Percentiles rank a stretch among this genome's conserved stretches.
Evolutionary conservation across 1,140 invertebrate species (phyloP).

Genomic region (Atta cephalotes): DNA sequence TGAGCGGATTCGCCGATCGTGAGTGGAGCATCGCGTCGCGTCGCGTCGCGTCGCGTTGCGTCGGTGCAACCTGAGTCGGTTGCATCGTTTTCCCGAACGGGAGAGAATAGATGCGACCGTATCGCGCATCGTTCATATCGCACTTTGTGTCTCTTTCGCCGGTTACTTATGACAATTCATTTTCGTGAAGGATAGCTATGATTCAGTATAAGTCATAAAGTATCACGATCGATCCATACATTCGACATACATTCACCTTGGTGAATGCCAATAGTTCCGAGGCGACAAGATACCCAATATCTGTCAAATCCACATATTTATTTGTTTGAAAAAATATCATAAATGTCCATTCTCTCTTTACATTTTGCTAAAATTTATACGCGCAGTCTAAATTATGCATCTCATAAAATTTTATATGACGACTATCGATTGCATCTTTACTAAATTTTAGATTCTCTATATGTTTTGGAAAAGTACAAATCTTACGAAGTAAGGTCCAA

Average conservation of each 20-base stretch:
- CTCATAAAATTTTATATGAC: not conserved
- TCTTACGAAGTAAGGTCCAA: not conserved
- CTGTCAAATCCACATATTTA: constrained; percentile 17
- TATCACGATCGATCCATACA: not conserved
- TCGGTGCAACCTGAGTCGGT: not conserved
- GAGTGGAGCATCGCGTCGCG: not conserved
- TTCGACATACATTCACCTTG: not conserved
- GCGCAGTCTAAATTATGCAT: constrained; percentile 13
- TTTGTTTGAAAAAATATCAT: constrained; percentile 15
- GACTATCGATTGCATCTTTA: not conserved
- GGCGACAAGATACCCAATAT: constrained; percentile 1
- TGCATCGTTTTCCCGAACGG: not conserved
- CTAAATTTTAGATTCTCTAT: not conserved
- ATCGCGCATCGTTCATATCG: constrained; percentile 21
- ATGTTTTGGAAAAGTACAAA: not conserved
- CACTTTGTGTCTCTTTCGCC: constrained; percentile 31
- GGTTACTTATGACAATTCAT: constrained; percentile 42
- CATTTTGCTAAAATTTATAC: constrained; percentile 1
- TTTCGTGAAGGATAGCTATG: constrained; percentile 28
- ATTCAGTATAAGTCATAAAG: constrained; percentile 40
- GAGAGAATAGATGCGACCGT: not conserved
- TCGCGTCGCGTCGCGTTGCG: not conserved
- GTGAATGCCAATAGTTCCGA: not conserved
- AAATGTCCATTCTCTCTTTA: not conserved
- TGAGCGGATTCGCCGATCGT: constrained; percentile 57